These are phyloP conservation scores for Drosophila emarginata DNA, from an alignment of 2,888 invertebrate species.

Conservation along the genomic window DNA sequence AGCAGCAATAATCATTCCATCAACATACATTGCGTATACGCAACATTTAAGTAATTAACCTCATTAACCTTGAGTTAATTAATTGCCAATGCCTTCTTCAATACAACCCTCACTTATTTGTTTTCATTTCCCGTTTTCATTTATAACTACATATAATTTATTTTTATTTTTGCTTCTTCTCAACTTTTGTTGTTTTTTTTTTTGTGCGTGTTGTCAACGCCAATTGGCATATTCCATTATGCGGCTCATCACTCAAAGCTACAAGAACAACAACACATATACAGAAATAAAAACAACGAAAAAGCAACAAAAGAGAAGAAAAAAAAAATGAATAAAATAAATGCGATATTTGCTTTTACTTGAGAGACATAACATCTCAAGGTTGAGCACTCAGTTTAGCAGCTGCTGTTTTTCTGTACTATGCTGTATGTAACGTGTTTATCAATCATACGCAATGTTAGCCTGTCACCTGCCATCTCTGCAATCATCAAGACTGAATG, in stretches of 20 bases:
- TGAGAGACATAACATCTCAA: slow-evolving; percentile 34
- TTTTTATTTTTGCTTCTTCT: slow-evolving; percentile 1
- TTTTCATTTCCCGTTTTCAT: not conserved
- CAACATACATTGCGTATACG: slow-evolving; percentile 40
- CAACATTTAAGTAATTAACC: slow-evolving; percentile 39
- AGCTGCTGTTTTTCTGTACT: slow-evolving; percentile 43
- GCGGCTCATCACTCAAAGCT: slow-evolving; percentile 65
- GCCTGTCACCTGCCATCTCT: slow-evolving; percentile 56
- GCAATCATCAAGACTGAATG: slow-evolving; percentile 31
- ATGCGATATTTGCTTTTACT: slow-evolving; percentile 45
- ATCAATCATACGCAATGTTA: slow-evolving; percentile 73
- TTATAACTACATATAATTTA: slow-evolving; percentile 8
- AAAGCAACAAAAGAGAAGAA: not conserved
- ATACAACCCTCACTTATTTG: slow-evolving; percentile 5
- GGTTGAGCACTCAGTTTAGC: slow-evolving; percentile 40
- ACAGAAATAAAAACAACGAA: slow-evolving; percentile 25
- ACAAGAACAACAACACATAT: slow-evolving; percentile 33
- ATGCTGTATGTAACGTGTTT: slow-evolving; percentile 59
- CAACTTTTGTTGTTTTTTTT: slow-evolving; percentile 8
- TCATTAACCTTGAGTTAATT: slow-evolving; percentile 37
- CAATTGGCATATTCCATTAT: slow-evolving; percentile 74
- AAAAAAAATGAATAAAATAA: slow-evolving; percentile 15
- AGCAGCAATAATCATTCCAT: not conserved
- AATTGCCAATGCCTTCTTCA: slow-evolving; percentile 36
- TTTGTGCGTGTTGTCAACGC: slow-evolving; percentile 58